These are phyloP conservation scores for Mesoclemmys tuberculata DNA, from an alignment of 2,113 vertebrate genomes.

Conservation along the genomic window DNA sequence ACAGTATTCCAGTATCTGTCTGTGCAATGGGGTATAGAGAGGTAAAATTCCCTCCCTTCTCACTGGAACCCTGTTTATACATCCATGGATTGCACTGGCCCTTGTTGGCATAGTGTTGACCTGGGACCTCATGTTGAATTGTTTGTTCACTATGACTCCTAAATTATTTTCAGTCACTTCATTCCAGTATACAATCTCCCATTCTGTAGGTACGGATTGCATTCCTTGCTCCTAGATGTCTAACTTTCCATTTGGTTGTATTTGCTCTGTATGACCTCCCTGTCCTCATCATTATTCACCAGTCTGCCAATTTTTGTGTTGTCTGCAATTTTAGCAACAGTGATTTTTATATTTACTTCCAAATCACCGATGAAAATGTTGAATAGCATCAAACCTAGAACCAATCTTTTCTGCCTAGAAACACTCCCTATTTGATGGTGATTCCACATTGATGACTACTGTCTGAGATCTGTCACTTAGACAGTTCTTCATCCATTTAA, in stretches of 20 bases:
- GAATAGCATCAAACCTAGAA: background rate
- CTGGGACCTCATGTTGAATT: background rate
- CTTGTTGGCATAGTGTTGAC: background rate
- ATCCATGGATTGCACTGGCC: background rate
- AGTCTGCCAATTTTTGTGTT: background rate
- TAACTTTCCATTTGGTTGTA: background rate
- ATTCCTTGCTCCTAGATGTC: background rate
- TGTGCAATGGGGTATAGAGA: background rate
- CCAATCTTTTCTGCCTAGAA: no score
- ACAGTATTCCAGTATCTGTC: background rate
- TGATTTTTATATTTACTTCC: background rate
- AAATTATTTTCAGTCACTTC: background rate
- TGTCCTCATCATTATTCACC: background rate
- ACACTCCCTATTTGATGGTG: background rate
- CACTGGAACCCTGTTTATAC: background rate
- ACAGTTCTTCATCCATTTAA: background rate
- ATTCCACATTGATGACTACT: background rate
- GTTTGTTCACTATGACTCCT: background rate
- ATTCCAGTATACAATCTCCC: background rate
- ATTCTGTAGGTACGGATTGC: background rate
- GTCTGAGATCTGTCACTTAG: background rate
- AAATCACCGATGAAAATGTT: background rate
- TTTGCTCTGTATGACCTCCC: background rate
- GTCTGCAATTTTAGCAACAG: background rate
- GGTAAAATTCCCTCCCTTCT: background rate